Evolutionary conservation across 1,140 invertebrate species (phyloP), one percentile per base, ranked within the genome.

Genomic region (Hydropsyche tenuis): DNA sequence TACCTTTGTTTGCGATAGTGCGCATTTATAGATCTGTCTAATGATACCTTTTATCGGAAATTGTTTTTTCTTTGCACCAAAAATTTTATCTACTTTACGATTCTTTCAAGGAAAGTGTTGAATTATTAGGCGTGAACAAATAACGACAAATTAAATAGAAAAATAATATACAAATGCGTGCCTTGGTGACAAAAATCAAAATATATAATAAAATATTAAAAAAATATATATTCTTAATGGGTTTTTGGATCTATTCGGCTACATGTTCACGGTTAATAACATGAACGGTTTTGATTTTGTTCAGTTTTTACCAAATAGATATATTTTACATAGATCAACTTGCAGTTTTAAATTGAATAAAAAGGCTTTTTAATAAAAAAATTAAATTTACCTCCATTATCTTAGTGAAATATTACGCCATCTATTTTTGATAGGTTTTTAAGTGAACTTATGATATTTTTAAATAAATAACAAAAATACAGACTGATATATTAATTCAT

Each of bases 391-490:
- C 20, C 56, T 60, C 22, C 23, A 60, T 60, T 60, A 37, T 37
- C n/a, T 20, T 56, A 53, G 23, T 22, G 48, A 46, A 27, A 68
- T 70, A 56, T 48, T 11, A 30, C 56, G 51, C 46, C 68, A 70
- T 75, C 76, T 77, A 75, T 77, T 77, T 77, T 77, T 77, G 76
- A 75, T 77, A 77, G 65, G 76, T 77, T 77, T 75, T 73, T 75
- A 75, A 73, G 27, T 68, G 62, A 70, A 27, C 16, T 7, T 63
- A 27, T 37, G 23, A 66, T 66, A 66, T 43, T 66, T 66, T 37
- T 48, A 68, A 25, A 23, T 37, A 42, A 48, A 48, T n/a, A 48
- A n/a, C 16, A 48, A 48, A 48, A 48, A 48, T 5, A 37, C 23
- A 6, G 60, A 65, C 63, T 65, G 63, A 14, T 65, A 23, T 65